phyloP scores from a whole-genome alignment of 2,797 vertebrate species.

The Catostomus latipinnis region DNA sequence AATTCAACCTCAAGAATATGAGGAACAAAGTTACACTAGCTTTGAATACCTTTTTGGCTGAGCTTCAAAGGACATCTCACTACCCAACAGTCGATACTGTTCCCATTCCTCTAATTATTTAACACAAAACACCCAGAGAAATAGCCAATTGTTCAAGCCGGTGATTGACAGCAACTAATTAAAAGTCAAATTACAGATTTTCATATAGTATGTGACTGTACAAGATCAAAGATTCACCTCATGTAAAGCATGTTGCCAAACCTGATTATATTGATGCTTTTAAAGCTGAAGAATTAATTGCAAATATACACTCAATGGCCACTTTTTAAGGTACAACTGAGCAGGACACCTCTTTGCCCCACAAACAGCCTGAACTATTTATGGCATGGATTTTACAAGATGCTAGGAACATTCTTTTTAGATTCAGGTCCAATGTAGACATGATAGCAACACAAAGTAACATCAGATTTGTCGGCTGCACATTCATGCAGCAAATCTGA shows the following conservation, averaged over 20 bases:
- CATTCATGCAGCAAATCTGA: not conserved
- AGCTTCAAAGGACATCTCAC: constrained; percentile 42
- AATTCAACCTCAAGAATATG: constrained; percentile 42
- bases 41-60: constrained; percentile 27
- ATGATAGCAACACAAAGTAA: not conserved
- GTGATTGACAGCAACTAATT: constrained; percentile 19
- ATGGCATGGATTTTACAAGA: not conserved
- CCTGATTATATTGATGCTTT: not conserved
- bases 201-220: not conserved
- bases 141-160: constrained; percentile 18
- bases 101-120: constrained; percentile 32
- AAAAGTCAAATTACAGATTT: constrained; percentile 11
- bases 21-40: constrained; percentile 28
- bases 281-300: not conserved
- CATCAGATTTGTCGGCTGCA: not conserved
- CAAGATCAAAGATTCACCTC: not conserved
- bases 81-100: constrained; percentile 32
- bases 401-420: not conserved
- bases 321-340: too few relatives aligned
- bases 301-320: not conserved
- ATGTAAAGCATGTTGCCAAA: not conserved
- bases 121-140: constrained; percentile 38
- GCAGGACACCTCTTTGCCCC: too few relatives aligned
- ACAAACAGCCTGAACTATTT: too few relatives aligned
- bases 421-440: not conserved